Conservation (phyloP, 2,888 invertebrate species). For the Teinopalpus imperialis region DNA sequence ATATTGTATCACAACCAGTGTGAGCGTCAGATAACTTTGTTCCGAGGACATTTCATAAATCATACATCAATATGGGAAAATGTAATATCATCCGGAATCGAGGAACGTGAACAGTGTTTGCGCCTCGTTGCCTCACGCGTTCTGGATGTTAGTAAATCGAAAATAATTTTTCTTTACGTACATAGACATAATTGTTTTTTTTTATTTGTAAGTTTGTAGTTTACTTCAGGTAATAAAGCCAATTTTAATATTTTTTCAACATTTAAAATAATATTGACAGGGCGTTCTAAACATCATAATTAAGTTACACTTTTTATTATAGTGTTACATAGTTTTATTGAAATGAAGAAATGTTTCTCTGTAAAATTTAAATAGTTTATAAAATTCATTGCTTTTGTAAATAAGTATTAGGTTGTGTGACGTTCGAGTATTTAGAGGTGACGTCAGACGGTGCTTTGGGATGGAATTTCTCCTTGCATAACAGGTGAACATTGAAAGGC, state of each 20-base stretch:
- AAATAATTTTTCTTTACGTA: constrained; percentile 26
- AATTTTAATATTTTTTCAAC: too few relatives aligned
- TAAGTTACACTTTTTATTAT: too few relatives aligned
- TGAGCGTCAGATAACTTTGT: constrained; percentile 58
- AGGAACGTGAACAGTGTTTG: constrained; percentile 32
- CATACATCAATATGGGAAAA: constrained; percentile 55
- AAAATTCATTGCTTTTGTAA: constrained; percentile 8
- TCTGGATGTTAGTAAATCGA: constrained; percentile 20
- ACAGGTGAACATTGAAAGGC: constrained; percentile 63
- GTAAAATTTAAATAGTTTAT: neutral
- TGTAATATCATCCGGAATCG: constrained; percentile 41
- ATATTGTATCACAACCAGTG: constrained; percentile 59
- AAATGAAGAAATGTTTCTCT: too few relatives aligned
- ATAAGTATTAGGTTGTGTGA: constrained; percentile 10
- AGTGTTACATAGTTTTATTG: too few relatives aligned
- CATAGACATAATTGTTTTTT: constrained; percentile 9
- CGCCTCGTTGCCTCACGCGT: constrained; percentile 30
- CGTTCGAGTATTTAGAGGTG: constrained; percentile 15
- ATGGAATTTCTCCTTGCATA: constrained; percentile 45
- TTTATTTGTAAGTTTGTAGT: too few relatives aligned
- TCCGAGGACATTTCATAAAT: constrained; percentile 58
- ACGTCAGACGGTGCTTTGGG: constrained; percentile 16
- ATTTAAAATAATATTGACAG: too few relatives aligned
- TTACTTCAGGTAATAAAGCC: too few relatives aligned
- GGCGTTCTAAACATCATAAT: too few relatives aligned